Conservation (phyloP, 2,113 vertebrate genomes). For the Picathartes gymnocephalus region DNA sequence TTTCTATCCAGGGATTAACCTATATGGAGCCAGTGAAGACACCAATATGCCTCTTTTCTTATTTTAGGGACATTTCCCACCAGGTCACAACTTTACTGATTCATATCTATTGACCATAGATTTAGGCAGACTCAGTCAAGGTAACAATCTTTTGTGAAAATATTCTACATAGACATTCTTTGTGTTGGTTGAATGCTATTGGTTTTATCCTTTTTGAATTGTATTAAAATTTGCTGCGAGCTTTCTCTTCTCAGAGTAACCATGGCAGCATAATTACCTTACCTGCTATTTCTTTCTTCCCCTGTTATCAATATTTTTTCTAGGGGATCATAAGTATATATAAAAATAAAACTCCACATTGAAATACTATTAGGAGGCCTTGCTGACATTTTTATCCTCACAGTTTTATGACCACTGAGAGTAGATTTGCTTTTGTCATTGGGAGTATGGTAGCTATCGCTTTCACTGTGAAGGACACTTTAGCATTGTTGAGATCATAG, state of each 20-base stretch:
- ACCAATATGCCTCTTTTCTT: not conserved
- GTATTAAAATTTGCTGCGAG: not conserved
- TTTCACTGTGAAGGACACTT: not conserved
- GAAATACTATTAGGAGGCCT: not conserved
- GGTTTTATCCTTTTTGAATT: not conserved
- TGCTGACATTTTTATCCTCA: not conserved
- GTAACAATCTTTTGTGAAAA: not conserved
- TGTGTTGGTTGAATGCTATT: not conserved
- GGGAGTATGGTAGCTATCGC: not conserved
- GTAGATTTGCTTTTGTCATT: not conserved
- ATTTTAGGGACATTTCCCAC: not conserved
- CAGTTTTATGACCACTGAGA: not conserved
- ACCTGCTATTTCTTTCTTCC: not conserved
- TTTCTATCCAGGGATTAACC: not conserved
- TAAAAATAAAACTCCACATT: not conserved
- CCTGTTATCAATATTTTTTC: not conserved
- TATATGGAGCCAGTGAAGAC: not conserved
- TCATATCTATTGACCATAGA: not conserved
- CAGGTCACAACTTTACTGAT: not conserved
- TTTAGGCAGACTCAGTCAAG: not conserved
- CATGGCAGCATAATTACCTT: slow-evolving; percentile 32
- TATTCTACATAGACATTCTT: not conserved
- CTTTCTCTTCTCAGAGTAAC: not conserved
- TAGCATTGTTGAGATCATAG: not conserved
- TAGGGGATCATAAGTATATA: not conserved